Percentiles rank a stretch among this genome's conserved stretches.
phyloP scores from a whole-genome alignment of 2,797 vertebrate genomes.

The Periophthalmus magnuspinnatus region DNA sequence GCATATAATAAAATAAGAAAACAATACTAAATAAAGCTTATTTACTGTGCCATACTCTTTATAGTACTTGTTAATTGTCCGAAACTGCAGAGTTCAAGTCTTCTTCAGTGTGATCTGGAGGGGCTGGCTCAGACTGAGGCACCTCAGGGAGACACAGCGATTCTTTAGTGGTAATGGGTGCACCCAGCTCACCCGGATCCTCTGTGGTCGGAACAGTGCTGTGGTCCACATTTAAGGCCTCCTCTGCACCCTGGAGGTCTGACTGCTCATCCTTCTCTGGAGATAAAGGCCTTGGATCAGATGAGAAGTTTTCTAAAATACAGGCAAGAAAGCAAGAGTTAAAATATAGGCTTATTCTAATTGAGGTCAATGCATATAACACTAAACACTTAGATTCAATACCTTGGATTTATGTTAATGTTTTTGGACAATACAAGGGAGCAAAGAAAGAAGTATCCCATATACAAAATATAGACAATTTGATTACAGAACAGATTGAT shows the following conservation, averaged over 20 bases:
- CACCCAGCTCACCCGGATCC: neutral
- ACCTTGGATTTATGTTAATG: too few species aligned
- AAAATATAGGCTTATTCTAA: neutral
- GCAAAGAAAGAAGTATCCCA: neutral
- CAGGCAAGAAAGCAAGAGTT: neutral
- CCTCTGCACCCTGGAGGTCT: conserved; percentile 22
- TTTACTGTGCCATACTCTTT: conserved; percentile 21
- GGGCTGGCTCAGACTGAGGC: conserved; percentile 20
- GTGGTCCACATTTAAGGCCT: conserved; percentile 1
- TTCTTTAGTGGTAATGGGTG: conserved; percentile 24
- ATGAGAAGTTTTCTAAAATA: conserved; percentile 46
- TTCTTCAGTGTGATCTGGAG: conserved; percentile 18
- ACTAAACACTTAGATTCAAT: too few species aligned
- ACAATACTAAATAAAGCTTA: conserved; percentile 27
- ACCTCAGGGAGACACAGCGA: conserved; percentile 23
- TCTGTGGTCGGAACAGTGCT: conserved; percentile 15
- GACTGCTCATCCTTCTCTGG: conserved; percentile 31
- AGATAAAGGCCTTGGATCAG: conserved; percentile 42
- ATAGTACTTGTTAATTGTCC: conserved; percentile 23
- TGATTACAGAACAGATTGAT: neutral
- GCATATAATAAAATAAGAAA: conserved; percentile 33
- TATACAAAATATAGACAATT: neutral
- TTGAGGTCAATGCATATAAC: too few species aligned
- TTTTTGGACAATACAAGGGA: neutral
- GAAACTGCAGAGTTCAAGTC: neutral